These are phyloP conservation scores for Cyrtodaria siliqua DNA, from an alignment of 2,888 invertebrate species.

Conservation along the genomic window DNA sequence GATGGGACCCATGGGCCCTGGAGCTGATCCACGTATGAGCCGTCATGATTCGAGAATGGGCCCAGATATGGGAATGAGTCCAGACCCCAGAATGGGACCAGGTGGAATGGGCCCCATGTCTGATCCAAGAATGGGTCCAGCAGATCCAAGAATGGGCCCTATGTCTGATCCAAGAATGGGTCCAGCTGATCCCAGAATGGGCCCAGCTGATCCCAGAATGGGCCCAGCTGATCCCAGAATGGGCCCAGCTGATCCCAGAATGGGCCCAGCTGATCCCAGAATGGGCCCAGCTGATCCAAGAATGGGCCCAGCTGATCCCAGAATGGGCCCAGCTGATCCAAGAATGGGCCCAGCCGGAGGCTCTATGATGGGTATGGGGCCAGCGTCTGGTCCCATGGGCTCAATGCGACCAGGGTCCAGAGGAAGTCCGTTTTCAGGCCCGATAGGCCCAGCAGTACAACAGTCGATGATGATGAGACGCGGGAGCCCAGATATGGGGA, in stretches of 20 bases:
- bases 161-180: conserved; percentile 20
- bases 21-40: conserved; percentile 49
- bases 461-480: conserved; percentile 67
- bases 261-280: conserved; percentile 44
- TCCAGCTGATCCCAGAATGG: conserved; percentile 64
- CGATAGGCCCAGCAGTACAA: conserved; percentile 62
- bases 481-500: conserved; percentile 45
- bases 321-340: conserved; percentile 68
- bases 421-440: conserved; percentile 62
- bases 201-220: conserved; percentile 46
- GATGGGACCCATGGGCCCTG: conserved; percentile 48
- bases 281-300: conserved; percentile 61
- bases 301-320: conserved; percentile 46
- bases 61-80: conserved; percentile 49
- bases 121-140: conserved; percentile 61
- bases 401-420: conserved; percentile 65
- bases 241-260: conserved; percentile 17
- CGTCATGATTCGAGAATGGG: conserved; percentile 31
- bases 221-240: conserved; percentile 42
- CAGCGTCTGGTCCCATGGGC: conserved; percentile 54
- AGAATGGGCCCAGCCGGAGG: conserved; percentile 50
- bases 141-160: too few species aligned
- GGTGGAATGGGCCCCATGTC: conserved; percentile 66
- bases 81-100: conserved; percentile 55
- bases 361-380: conserved; percentile 66